Percentiles rank a stretch among this genome's conserved stretches.
Conservation (phyloP, 1,140 invertebrate species). For the Berghia stephanieae region DNA sequence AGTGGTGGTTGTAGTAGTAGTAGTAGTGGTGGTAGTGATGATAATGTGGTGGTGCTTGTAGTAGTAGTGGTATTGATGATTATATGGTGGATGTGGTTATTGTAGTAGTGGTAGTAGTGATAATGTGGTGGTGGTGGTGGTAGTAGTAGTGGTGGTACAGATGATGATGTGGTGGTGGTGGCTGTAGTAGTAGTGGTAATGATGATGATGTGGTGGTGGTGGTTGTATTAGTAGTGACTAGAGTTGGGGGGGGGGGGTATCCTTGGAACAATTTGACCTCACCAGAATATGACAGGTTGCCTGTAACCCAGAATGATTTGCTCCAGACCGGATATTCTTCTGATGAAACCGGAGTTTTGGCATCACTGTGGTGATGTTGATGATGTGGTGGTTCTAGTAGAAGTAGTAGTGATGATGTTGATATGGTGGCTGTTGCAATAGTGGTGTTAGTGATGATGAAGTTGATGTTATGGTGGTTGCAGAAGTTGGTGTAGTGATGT, state of each 20-base stretch:
- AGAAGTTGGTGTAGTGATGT: not conserved
- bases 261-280: no score
- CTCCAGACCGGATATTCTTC: constrained; percentile 72
- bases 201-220: constrained; percentile 73
- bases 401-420: constrained; percentile 5
- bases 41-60: no score
- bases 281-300: no score
- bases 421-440: not conserved
- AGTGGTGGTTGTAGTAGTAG: not conserved
- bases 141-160: no score
- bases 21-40: no score
- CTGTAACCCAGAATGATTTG: constrained; percentile 76
- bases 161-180: no score
- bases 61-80: not conserved
- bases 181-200: not conserved
- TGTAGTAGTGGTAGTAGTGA: no score
- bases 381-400: constrained; percentile 2
- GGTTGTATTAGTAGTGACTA: constrained; percentile 77
- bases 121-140: not conserved
- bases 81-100: no score
- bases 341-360: constrained; percentile 59
- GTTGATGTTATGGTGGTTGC: not conserved
- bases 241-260: no score
- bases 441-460: not conserved
- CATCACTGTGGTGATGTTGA: not conserved